These are phyloP conservation scores for Homarus gammarus DNA, from an alignment of 2,888 invertebrate genomes.

Conservation along the genomic window DNA sequence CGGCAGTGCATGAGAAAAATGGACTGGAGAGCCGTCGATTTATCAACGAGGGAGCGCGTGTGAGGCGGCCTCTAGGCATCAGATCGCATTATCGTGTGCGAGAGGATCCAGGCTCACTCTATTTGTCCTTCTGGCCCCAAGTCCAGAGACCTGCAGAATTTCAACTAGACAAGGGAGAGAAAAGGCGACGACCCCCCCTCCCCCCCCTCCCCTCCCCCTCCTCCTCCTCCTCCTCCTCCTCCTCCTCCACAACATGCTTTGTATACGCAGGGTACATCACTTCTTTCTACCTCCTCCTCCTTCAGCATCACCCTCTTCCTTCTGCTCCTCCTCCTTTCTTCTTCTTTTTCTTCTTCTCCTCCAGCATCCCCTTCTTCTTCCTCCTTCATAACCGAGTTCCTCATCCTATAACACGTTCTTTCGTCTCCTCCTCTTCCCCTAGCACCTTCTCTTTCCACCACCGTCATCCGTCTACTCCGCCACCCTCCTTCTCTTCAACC, in stretches of 20 bases:
- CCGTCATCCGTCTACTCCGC: too few species aligned
- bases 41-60: slow-evolving; percentile 29
- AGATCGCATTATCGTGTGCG: slow-evolving; percentile 39
- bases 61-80: slow-evolving; percentile 19
- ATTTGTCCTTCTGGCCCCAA: slow-evolving; percentile 29
- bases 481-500: too few species aligned
- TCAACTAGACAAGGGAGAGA: slow-evolving; percentile 17
- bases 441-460: too few species aligned
- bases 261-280: too few species aligned
- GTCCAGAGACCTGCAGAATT: slow-evolving; percentile 30
- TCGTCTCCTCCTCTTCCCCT: not conserved
- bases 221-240: too few species aligned
- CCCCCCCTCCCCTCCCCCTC: too few species aligned
- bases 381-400: too few species aligned
- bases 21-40: slow-evolving; percentile 36
- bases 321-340: not conserved
- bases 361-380: not conserved
- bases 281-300: too few species aligned
- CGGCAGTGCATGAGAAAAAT: slow-evolving; percentile 33
- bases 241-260: too few species aligned
- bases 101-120: slow-evolving; percentile 25
- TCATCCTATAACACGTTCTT: not conserved
- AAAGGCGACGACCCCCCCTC: not conserved
- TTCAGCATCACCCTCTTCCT: not conserved
- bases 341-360: not conserved